Percentiles rank a stretch among this genome's conserved stretches.
These are phyloP conservation scores for Aphodius granarius DNA, from an alignment of 2,888 invertebrate genomes.

Conservation along the genomic window DNA sequence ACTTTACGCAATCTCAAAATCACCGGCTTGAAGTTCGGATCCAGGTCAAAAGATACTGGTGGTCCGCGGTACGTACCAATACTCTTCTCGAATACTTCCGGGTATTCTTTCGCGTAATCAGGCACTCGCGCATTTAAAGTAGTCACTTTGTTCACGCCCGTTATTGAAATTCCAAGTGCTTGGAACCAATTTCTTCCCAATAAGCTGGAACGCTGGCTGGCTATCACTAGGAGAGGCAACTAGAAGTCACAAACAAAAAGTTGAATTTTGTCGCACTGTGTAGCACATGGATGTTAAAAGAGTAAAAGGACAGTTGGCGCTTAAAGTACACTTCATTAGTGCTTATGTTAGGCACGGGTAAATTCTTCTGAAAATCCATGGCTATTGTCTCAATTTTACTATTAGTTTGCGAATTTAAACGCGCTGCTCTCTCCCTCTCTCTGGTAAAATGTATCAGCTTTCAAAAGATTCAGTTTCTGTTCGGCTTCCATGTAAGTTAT, in stretches of 20 bases:
- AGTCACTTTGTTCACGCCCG: background rate
- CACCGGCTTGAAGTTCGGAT: constrained; percentile 9
- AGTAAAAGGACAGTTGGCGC: constrained; percentile 34
- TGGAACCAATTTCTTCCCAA: background rate
- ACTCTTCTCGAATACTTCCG: background rate
- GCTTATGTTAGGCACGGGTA: constrained; percentile 36
- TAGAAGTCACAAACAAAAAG: too few species aligned
- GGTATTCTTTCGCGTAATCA: background rate
- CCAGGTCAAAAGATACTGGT: constrained; percentile 22
- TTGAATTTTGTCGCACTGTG: too few species aligned
- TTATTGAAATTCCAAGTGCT: background rate
- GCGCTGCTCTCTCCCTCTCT: constrained; percentile 29
- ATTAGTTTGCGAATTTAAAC: constrained; percentile 12
- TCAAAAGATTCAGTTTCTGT: constrained; percentile 31
- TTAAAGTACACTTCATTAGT: constrained; percentile 40
- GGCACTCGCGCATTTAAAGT: background rate
- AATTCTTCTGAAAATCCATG: constrained; percentile 32
- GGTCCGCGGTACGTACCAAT: constrained; percentile 3
- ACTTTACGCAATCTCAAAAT: constrained; percentile 26
- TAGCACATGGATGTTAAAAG: constrained; percentile 38
- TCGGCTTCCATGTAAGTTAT: constrained; percentile 13
- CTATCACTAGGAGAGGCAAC: background rate
- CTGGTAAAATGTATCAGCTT: constrained; percentile 33
- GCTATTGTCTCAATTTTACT: constrained; percentile 30
- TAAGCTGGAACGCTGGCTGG: background rate